Conservation (phyloP, 37 sponge, comb jelly and placozoan genomes). For the Chondrilla cf. caribensis region DNA sequence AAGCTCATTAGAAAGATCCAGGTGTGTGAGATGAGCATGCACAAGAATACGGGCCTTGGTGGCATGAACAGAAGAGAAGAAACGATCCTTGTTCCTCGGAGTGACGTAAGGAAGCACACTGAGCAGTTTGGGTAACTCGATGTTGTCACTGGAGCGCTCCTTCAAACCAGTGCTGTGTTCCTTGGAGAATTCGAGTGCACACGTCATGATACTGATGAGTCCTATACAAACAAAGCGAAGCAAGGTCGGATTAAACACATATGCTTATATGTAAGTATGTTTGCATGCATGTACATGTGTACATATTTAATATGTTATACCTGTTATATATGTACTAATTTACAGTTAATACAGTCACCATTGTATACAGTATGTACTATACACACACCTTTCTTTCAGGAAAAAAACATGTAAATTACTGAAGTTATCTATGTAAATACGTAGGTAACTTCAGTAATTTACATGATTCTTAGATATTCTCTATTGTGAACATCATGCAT, state of each 20-base stretch:
- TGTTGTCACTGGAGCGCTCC: slow-evolving; percentile 12
- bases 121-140: slow-evolving; percentile 6
- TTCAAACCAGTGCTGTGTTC: slow-evolving; percentile 3
- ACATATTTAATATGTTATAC: too few relatives aligned
- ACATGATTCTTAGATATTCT: too few relatives aligned
- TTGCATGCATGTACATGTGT: neutral
- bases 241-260: neutral
- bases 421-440: too few relatives aligned
- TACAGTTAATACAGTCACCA: too few relatives aligned
- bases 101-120: slow-evolving; percentile 45
- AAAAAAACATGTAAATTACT: too few relatives aligned
- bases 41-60: slow-evolving; percentile 69
- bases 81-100: slow-evolving; percentile 46
- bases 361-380: too few relatives aligned
- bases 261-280: too few relatives aligned
- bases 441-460: too few relatives aligned
- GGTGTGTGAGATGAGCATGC: slow-evolving; percentile 63
- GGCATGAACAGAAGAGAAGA: slow-evolving; percentile 50
- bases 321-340: too few relatives aligned
- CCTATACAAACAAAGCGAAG: neutral
- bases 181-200: slow-evolving; percentile 55
- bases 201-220: neutral
- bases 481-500: too few relatives aligned
- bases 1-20: slow-evolving; percentile 33
- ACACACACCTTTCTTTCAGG: too few relatives aligned